phyloP scores from a whole-genome alignment of 2,888 invertebrate species.

The Caenorhabditis drosophilae region DNA sequence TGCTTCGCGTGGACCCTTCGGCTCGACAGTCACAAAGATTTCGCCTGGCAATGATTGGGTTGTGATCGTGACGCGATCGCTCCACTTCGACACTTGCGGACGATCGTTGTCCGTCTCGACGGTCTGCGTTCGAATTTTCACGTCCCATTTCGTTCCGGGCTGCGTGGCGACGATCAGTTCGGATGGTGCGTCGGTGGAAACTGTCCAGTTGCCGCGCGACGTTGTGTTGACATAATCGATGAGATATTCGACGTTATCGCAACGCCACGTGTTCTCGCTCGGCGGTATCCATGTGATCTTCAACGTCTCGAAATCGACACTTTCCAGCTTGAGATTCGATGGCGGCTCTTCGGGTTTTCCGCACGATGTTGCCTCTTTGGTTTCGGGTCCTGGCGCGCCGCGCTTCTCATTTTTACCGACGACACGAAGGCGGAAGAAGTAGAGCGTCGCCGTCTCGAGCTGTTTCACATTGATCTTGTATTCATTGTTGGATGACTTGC shows the following conservation, averaged over 20 bases:
- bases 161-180: constrained; percentile 50
- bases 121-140: constrained; percentile 68
- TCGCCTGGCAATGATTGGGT: constrained; percentile 65
- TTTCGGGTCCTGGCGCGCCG: constrained; percentile 67
- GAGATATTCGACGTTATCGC: constrained; percentile 64
- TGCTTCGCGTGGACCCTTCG: constrained; percentile 62
- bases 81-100: constrained; percentile 63
- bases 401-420: constrained; percentile 68
- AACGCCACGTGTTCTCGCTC: constrained; percentile 66
- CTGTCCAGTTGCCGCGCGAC: constrained; percentile 47
- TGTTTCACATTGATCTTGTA: constrained; percentile 63
- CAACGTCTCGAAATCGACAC: constrained; percentile 61
- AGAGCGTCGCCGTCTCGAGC: constrained; percentile 66
- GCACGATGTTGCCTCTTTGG: constrained; percentile 65
- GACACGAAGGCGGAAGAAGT: constrained; percentile 69
- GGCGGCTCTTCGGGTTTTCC: constrained; percentile 67
- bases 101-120: constrained; percentile 64
- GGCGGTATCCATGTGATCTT: constrained; percentile 66
- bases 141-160: constrained; percentile 67
- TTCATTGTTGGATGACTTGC: constrained; percentile 48
- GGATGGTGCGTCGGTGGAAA: constrained; percentile 50
- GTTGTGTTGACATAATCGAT: constrained; percentile 67
- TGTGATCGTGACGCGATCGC: constrained; percentile 54
- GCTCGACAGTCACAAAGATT: constrained; percentile 66
- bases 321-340: constrained; percentile 57